Percentiles rank a stretch among this genome's conserved stretches.
Evolutionary conservation across 1,140 invertebrate species (phyloP).

Genomic region (Drosophila oshimai): DNA sequence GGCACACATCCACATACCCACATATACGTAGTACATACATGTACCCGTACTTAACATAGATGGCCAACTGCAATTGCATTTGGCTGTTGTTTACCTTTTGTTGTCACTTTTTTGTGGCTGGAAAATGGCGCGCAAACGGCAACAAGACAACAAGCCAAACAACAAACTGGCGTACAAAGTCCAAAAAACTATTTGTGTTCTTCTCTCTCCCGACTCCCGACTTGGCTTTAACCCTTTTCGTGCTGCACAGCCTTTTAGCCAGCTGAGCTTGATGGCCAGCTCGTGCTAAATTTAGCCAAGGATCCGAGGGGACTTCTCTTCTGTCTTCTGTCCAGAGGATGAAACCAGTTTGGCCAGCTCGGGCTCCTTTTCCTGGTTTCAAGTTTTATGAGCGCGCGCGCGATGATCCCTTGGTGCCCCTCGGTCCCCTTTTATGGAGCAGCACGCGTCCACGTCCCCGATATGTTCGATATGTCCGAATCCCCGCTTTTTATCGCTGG

Average conservation of each 20-base stretch:
- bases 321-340: not conserved
- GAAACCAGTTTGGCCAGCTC: slow-evolving; percentile 26
- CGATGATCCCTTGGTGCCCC: not conserved
- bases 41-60: slow-evolving; percentile 15
- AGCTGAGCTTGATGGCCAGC: slow-evolving; percentile 39
- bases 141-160: not conserved
- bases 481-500: not conserved
- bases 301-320: not conserved
- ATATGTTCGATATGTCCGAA: not conserved
- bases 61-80: slow-evolving; percentile 6
- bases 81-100: not conserved
- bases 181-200: slow-evolving; percentile 42
- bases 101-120: not conserved
- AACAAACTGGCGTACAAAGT: slow-evolving; percentile 49
- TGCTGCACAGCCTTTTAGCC: slow-evolving; percentile 3
- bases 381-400: slow-evolving; percentile 10
- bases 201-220: not conserved
- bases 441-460: slow-evolving; percentile 32
- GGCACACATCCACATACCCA: not conserved
- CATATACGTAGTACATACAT: not conserved
- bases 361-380: slow-evolving; percentile 61
- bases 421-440: slow-evolving; percentile 28
- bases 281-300: slow-evolving; percentile 68
- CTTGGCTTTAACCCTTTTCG: slow-evolving; percentile 18
- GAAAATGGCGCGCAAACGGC: slow-evolving; percentile 48